A percentile compares a stretch with the other conserved stretches of the same genome.
Conservation (phyloP, 2,888 invertebrate species). For the Pollenia angustigena region DNA sequence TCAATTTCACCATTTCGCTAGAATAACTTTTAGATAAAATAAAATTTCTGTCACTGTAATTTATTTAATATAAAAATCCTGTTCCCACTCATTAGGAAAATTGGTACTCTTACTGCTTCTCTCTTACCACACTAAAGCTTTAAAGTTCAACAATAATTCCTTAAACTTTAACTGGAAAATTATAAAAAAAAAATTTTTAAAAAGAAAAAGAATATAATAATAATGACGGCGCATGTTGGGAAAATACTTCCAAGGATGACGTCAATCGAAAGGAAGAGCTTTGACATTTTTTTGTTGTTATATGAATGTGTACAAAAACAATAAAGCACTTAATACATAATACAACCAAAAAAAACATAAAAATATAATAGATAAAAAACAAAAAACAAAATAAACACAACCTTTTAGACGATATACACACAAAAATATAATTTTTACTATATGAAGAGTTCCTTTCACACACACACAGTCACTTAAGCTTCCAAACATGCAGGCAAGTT, state of each 20-base stretch:
- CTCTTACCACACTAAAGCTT: conserved; percentile 50
- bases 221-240: conserved; percentile 74
- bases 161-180: conserved; percentile 48
- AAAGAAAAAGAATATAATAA: conserved; percentile 19
- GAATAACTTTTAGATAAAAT: background rate
- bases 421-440: conserved; percentile 40
- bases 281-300: conserved; percentile 69
- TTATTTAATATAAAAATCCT: background rate
- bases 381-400: conserved; percentile 60
- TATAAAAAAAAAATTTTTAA: background rate
- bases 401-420: conserved; percentile 30
- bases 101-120: conserved; percentile 13
- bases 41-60: conserved; percentile 13
- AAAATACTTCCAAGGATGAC: conserved; percentile 80
- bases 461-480: background rate
- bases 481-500: background rate
- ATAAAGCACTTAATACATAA: conserved; percentile 63
- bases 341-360: conserved; percentile 30
- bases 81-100: conserved; percentile 21
- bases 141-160: conserved; percentile 5
- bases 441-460: conserved; percentile 12
- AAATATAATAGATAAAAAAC: conserved; percentile 29
- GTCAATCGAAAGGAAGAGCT: conserved; percentile 81
- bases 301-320: conserved; percentile 17
- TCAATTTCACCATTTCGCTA: background rate